Conservation (phyloP, 2,797 vertebrate genomes). For the Etheostoma nigrum region DNA sequence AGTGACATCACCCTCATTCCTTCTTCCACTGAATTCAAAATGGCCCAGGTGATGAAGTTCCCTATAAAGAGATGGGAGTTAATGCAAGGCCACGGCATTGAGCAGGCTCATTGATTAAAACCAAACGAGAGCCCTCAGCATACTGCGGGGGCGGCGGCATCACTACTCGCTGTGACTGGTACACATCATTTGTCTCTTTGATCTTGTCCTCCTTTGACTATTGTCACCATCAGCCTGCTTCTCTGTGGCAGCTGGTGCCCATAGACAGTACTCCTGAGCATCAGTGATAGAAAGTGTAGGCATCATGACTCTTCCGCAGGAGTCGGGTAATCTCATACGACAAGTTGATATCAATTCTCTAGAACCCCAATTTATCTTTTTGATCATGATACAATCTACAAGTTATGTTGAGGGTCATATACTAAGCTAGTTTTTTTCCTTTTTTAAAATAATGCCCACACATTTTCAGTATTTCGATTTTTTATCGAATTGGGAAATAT, state of each 20-base stretch:
- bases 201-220: slow-evolving; percentile 62
- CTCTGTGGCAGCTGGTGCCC: slow-evolving; percentile 51
- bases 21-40: slow-evolving; percentile 69
- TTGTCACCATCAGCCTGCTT: slow-evolving; percentile 50
- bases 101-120: slow-evolving; percentile 80
- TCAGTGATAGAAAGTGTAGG: slow-evolving; percentile 15
- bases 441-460: not conserved
- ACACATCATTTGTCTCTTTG: slow-evolving; percentile 62
- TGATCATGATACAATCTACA: not conserved
- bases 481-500: not conserved
- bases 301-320: slow-evolving; percentile 9
- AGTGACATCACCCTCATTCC: slow-evolving; percentile 78
- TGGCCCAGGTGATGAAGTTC: slow-evolving; percentile 81
- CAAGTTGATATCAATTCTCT: slow-evolving; percentile 15
- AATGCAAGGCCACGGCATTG: slow-evolving; percentile 73
- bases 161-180: slow-evolving; percentile 53
- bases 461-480: not conserved
- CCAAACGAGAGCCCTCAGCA: slow-evolving; percentile 68
- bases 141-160: slow-evolving; percentile 37
- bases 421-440: not conserved
- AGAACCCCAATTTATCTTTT: slow-evolving; percentile 17
- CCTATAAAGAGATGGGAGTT: slow-evolving; percentile 75
- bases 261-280: slow-evolving; percentile 19
- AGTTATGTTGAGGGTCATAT: not conserved
- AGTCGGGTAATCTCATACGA: slow-evolving; percentile 32